Evolutionary conservation across 2,888 invertebrate genomes (phyloP).

Genomic region (Drosophila histrio): DNA sequence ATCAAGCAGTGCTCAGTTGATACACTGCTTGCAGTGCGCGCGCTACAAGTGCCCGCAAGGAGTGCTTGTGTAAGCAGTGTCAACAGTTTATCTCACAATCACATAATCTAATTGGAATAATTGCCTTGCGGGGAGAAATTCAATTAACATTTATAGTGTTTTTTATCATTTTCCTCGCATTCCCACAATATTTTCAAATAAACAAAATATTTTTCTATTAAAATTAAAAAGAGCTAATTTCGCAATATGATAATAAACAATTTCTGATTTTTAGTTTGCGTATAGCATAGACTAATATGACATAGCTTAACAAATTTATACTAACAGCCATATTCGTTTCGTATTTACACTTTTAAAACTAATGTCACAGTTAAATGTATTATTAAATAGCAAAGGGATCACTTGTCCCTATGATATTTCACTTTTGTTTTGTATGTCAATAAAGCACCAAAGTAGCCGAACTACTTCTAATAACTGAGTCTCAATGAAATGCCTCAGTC

Average conservation of each 20-base stretch:
- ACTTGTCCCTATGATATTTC: background rate
- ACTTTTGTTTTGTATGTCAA: slow-evolving; percentile 11
- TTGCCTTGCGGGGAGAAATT: background rate
- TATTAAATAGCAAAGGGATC: background rate
- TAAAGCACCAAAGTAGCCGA: slow-evolving; percentile 40
- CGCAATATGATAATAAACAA: background rate
- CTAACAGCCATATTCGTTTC: slow-evolving; percentile 56
- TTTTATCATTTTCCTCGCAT: background rate
- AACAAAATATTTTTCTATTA: background rate
- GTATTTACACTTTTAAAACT: slow-evolving; percentile 5
- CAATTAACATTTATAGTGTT: background rate
- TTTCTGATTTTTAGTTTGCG: background rate
- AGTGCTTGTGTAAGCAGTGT: background rate
- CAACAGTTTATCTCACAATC: background rate
- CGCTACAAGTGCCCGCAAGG: background rate
- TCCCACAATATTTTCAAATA: background rate
- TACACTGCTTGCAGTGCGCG: background rate
- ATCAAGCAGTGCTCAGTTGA: background rate
- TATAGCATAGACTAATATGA: background rate
- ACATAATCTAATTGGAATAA: background rate
- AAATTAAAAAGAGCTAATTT: background rate
- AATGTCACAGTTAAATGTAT: slow-evolving; percentile 1
- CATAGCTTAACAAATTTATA: slow-evolving; percentile 10
- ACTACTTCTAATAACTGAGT: slow-evolving; percentile 61
- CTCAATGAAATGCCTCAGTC: slow-evolving; percentile 20